Evolutionary conservation across 1,140 invertebrate species (phyloP).

Genomic region (Teleopsis dalmanni): DNA sequence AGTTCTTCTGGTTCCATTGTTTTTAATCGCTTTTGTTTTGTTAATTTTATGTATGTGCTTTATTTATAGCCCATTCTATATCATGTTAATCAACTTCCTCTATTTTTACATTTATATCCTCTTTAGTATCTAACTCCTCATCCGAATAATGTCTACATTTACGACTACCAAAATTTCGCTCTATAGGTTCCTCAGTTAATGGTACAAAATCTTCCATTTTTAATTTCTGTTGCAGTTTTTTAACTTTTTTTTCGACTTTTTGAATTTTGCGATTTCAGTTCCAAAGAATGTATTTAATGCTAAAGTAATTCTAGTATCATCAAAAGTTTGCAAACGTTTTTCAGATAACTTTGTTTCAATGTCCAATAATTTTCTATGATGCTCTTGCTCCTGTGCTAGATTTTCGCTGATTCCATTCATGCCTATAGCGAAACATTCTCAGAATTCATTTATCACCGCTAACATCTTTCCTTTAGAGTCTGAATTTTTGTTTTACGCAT

Average conservation of each 20-base stretch:
- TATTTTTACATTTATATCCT: slow-evolving; percentile 53
- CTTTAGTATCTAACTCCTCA: slow-evolving; percentile 43
- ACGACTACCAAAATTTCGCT: slow-evolving; percentile 51
- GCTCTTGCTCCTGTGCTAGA: slow-evolving; percentile 45
- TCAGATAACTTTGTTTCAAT: slow-evolving; percentile 55
- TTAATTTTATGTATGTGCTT: slow-evolving; percentile 65
- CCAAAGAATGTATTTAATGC: slow-evolving; percentile 86
- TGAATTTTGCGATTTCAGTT: slow-evolving; percentile 77
- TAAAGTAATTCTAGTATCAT: slow-evolving; percentile 57
- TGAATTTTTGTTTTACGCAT: no score
- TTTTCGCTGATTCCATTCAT: slow-evolving; percentile 63
- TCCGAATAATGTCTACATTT: slow-evolving; percentile 23
- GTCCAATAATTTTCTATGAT: slow-evolving; percentile 45
- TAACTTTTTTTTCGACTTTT: slow-evolving; percentile 86
- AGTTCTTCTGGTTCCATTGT: no score
- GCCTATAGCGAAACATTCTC: no score
- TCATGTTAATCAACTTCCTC: slow-evolving; percentile 65
- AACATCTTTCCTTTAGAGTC: no score
- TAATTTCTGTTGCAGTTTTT: slow-evolving; percentile 48
- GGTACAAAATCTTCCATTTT: slow-evolving; percentile 54
- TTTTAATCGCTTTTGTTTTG: slow-evolving; percentile 46
- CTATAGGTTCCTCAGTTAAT: slow-evolving; percentile 34
- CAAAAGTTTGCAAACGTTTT: slow-evolving; percentile 66
- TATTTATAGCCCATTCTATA: slow-evolving; percentile 64
- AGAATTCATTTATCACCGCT: no score